phyloP scores from a whole-genome alignment of 2,888 invertebrate species.

The Scrobipalpa atriplicella region DNA sequence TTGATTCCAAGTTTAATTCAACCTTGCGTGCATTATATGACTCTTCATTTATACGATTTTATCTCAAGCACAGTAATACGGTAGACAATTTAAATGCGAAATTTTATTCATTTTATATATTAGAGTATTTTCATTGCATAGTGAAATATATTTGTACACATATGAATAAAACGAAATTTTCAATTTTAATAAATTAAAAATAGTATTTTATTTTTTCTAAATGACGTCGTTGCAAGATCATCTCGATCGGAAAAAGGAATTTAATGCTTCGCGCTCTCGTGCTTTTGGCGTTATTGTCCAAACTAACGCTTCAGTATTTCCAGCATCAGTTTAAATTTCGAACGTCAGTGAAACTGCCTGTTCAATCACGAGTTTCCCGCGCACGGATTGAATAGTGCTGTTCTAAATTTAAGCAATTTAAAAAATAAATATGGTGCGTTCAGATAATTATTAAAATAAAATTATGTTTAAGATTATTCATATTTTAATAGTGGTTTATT shows the following conservation, averaged over 20 bases:
- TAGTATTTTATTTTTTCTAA: not conserved
- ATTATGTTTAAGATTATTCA: constrained; percentile 21
- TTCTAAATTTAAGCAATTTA: not conserved
- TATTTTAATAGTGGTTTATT: constrained; percentile 35
- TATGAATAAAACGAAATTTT: too few relatives aligned
- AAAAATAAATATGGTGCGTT: constrained; percentile 65
- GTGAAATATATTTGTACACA: too few relatives aligned
- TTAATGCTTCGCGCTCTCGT: constrained; percentile 35
- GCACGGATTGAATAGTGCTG: constrained; percentile 42
- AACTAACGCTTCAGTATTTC: constrained; percentile 36
- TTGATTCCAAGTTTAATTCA: not conserved
- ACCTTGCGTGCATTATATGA: not conserved
- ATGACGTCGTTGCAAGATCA: constrained; percentile 42
- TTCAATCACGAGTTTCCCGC: constrained; percentile 56
- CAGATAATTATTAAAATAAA: constrained; percentile 23
- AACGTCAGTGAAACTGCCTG: constrained; percentile 56
- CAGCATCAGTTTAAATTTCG: constrained; percentile 57
- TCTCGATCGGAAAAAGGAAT: constrained; percentile 37
- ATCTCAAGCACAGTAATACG: not conserved
- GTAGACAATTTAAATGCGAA: not conserved
- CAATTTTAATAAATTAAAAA: too few relatives aligned
- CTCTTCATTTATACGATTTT: not conserved
- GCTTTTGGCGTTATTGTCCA: constrained; percentile 23
- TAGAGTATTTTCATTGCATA: too few relatives aligned
- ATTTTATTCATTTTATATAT: not conserved